Percentiles rank a stretch among this genome's conserved stretches.
phyloP scores from a whole-genome alignment of 2,113 vertebrate genomes.

The Tringa solitaria region DNA sequence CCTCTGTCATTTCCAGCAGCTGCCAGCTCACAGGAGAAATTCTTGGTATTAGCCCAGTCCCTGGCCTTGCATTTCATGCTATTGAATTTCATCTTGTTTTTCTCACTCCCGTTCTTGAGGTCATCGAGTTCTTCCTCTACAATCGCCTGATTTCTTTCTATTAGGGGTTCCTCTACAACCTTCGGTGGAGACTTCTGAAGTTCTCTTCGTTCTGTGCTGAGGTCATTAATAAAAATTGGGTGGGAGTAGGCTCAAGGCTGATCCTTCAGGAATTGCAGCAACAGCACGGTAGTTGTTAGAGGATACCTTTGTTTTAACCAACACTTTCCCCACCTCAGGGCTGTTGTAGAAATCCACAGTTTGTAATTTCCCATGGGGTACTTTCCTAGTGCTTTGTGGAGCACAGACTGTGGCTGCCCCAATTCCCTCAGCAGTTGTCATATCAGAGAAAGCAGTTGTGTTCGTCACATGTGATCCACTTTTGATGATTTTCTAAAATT shows the following conservation, averaged over 20 bases:
- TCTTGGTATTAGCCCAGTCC: background rate
- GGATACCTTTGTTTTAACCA: background rate
- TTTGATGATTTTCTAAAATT: background rate
- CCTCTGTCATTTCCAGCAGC: conserved; percentile 18
- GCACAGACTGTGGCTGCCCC: background rate
- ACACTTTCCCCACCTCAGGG: background rate
- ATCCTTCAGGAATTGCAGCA: background rate
- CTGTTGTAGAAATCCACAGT: background rate
- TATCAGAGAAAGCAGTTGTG: background rate
- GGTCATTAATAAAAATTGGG: background rate
- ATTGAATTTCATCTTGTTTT: background rate
- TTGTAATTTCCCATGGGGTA: background rate
- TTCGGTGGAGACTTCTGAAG: background rate
- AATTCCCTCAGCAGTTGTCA: background rate
- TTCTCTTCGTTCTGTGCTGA: background rate
- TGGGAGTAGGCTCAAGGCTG: background rate
- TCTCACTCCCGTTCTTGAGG: background rate
- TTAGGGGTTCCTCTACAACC: background rate
- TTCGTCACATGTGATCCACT: background rate
- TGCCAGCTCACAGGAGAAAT: background rate
- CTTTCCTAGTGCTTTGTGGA: background rate
- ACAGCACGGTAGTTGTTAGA: background rate
- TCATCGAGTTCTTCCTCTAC: background rate
- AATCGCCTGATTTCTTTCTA: background rate
- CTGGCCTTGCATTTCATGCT: background rate